Evolutionary conservation across 2,797 vertebrate species (phyloP), one percentile per base, ranked within the genome.

Genomic region (Alectoris magna): DNA sequence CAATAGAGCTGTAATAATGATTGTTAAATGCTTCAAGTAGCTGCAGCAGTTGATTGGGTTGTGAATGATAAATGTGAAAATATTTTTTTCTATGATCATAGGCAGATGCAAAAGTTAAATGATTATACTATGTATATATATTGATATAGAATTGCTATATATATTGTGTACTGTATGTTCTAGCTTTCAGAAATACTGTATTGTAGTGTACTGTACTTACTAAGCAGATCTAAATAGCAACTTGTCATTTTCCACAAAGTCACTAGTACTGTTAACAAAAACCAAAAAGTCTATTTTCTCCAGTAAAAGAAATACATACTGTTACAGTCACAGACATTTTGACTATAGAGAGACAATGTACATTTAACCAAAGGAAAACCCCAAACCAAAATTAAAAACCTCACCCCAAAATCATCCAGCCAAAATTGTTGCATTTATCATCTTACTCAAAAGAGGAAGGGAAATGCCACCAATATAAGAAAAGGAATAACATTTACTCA

Each of bases 151-250:
- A 96, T 95, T 96, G 95, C 97, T 97, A 97, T 97, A 98, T 97
- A 98, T 97, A 97, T 96, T 96, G 97, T 96, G 94, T 97, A 97
- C 83, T 96, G 96, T 97, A 97, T 97, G 97, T 97, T 97, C 96
- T 98, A 97, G 96, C 88, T 97, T 98, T 97, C 96, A 97, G 97
- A 98, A 98, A 98, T 98, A 98, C 97, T 98, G 97, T 96, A 97
- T 93, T 96, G 98, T 98, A 98, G 97, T 98, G 97, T 97, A 97
- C 80, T 97, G 97, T 97, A 97, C 91, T 98, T 97, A 97, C 97
- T 97, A 98, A 97, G 97, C 96, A 97, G 97, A 97, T 84, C 96
- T 98, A 98, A 97, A 98, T 96, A 97, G 97, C 94, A 98, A 98
- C 96, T 97, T 97, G 94, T 96, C 91, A 95, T 97, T 93, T 97